Evolutionary conservation across 2,888 invertebrate species (phyloP), one percentile per base, ranked within the genome.

Genomic region (Empis livida): DNA sequence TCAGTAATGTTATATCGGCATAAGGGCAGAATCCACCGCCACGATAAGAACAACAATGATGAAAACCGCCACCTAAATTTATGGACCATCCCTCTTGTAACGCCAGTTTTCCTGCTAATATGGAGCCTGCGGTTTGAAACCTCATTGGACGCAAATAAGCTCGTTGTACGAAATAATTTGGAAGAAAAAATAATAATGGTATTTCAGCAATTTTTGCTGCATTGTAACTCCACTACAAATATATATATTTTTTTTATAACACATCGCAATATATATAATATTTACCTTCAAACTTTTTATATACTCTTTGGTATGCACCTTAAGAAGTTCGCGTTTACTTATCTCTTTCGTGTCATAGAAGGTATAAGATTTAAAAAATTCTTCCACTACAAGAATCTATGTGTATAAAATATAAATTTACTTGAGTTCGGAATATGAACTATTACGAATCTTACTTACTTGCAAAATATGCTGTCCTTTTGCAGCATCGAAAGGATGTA

Each of bases 21-120:
- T 92, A 93, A 0, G 84, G 80, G 67, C 92, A 93, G 71, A 93
- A 93, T 1, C 93, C 92, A 0, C 84, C 89, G 3, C 91, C 92
- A 48, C 71, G 71, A 47, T 76, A 71, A 0, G 77, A 73, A 52
- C 83, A 82, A 64, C 91, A 91, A 64, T 93, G 92, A 67, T 93
- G 92, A 68, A 93, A 93, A 0, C 92, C 92, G 2, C 67, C 93
- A 0, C 92, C 93, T 20, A 93, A 75, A 64, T 93, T 93, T 51
- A 93, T 86, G 1, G 90, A 81, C 89, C 90, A 92, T 3, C 89
- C 89, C 37, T 82, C 69, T 54, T 88, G 82, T 38, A 91, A 56
- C 0, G 92, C 91, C 49, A 92, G 63, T 63, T 84, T 84, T 1
- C 87, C 90, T 1, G 88, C 89, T 55, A 90, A 64, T 45, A 92